Percentiles rank a stretch among this genome's conserved stretches.
Evolutionary conservation across 2,888 invertebrate genomes (phyloP).

Genomic region (Aspidiotus rigidus): DNA sequence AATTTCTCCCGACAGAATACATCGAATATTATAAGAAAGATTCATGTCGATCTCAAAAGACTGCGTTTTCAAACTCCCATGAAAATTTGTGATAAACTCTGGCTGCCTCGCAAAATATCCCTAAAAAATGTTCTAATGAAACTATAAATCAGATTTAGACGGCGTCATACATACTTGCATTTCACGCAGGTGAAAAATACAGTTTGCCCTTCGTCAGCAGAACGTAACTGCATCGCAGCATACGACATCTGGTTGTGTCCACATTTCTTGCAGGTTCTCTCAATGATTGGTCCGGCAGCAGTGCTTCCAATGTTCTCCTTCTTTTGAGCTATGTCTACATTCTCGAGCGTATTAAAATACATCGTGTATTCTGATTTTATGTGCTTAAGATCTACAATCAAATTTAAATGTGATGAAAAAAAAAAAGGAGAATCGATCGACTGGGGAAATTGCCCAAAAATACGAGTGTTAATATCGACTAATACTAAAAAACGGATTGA

Average conservation of each 20-base stretch:
- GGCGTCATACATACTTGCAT: conserved; percentile 68
- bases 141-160: neutral
- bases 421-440: too few species aligned
- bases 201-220: conserved; percentile 98
- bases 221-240: conserved; percentile 85
- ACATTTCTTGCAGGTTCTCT: conserved; percentile 76
- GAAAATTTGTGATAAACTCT: too few species aligned
- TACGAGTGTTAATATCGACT: too few species aligned
- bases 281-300: conserved; percentile 69
- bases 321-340: conserved; percentile 39
- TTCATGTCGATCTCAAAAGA: too few species aligned
- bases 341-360: conserved; percentile 53
- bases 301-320: conserved; percentile 43
- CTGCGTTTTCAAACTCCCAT: too few species aligned
- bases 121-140: neutral
- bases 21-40: too few species aligned
- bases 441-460: too few species aligned
- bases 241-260: conserved; percentile 88
- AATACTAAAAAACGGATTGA: too few species aligned
- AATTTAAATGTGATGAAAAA: conserved; percentile 3
- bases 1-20: too few species aligned
- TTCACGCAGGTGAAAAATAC: conserved; percentile 93
- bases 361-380: conserved; percentile 52
- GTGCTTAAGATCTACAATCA: conserved; percentile 13
- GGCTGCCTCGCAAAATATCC: too few species aligned